Evolutionary conservation across 1,140 invertebrate genomes (phyloP).

Genomic region (Nilaparvata lugens): DNA sequence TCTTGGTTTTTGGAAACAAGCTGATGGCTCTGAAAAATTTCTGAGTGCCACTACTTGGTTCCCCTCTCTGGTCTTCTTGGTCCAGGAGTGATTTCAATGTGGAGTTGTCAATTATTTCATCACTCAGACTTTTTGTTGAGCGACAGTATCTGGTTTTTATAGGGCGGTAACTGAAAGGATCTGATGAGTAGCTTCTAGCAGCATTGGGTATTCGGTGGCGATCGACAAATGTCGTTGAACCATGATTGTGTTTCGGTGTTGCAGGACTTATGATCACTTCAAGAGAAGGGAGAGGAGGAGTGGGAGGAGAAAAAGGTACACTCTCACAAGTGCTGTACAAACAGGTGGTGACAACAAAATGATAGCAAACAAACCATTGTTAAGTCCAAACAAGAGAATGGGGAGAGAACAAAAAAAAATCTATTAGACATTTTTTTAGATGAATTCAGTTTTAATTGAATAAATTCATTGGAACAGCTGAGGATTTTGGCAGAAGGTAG

Average conservation of each 20-base stretch:
- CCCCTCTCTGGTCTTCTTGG: constrained; percentile 45
- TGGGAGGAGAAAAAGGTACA: not conserved
- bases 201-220: no score
- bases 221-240: no score
- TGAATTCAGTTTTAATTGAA: not conserved
- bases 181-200: no score
- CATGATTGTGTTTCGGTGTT: no score
- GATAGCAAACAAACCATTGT: constrained; percentile 33
- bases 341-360: constrained; percentile 16
- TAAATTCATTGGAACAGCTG: not conserved
- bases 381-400: constrained; percentile 30
- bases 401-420: constrained; percentile 20
- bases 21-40: constrained; percentile 12
- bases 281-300: no score
- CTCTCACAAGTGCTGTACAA: not conserved
- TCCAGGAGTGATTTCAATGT: constrained; percentile 39
- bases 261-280: no score
- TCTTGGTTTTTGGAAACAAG: constrained; percentile 39
- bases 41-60: constrained; percentile 22
- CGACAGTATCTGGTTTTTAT: not conserved
- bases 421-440: not conserved
- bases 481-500: no score
- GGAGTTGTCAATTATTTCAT: constrained; percentile 28
- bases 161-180: no score
- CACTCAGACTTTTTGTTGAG: constrained; percentile 11